Evolutionary conservation across 2,797 vertebrate species (phyloP).

Genomic region (Danio kyathit): DNA sequence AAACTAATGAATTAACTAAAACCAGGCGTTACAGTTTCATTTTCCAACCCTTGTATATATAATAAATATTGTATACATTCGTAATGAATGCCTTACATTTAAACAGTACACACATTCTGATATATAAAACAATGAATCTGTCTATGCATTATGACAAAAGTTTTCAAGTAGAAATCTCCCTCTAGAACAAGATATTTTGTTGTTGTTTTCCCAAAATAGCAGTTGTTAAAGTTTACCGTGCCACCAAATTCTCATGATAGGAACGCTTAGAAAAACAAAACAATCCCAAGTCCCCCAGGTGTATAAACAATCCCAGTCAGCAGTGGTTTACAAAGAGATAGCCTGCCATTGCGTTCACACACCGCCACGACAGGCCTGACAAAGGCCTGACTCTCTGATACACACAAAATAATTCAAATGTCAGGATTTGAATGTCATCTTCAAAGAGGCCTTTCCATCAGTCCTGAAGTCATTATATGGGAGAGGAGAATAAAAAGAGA

Average conservation of each 20-base stretch:
- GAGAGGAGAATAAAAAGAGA: conserved; percentile 87
- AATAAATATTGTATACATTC: too few relatives aligned
- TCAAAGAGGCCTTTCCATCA: conserved; percentile 98
- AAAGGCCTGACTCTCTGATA: conserved; percentile 81
- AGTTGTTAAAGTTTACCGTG: background rate
- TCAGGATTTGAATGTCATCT: conserved; percentile 99
- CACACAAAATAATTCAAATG: conserved; percentile 99
- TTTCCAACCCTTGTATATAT: too few relatives aligned
- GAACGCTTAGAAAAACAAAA: conserved; percentile 47
- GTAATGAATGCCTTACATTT: too few relatives aligned
- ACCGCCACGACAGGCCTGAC: conserved; percentile 71
- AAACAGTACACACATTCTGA: too few relatives aligned
- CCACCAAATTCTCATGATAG: conserved; percentile 11
- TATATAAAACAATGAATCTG: background rate
- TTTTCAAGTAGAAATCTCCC: background rate
- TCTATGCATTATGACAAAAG: conserved; percentile 6
- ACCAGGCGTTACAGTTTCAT: too few relatives aligned
- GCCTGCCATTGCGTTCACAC: conserved; percentile 43
- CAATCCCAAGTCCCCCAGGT: conserved; percentile 40
- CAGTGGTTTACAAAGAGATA: conserved; percentile 37
- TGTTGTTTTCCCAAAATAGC: conserved; percentile 5
- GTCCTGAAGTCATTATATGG: conserved; percentile 91
- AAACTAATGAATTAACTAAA: too few relatives aligned
- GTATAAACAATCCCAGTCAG: conserved; percentile 45
- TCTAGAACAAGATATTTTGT: background rate